A percentile compares a stretch with the other conserved stretches of the same genome.
These are phyloP conservation scores for silkworm (Bombyx mori) DNA, from an alignment of 1,140 invertebrate genomes.

Conservation along the genomic window ASM3026992v2 NC_085112.1:10896001-10896500, in stretches of 20 bases:
- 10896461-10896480: conserved; percentile 24
- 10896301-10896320: neutral
- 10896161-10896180: too few species aligned
- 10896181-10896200: too few species aligned
- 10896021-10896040: too few species aligned
- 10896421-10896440: conserved; percentile 44
- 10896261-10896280: neutral
- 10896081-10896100: too few species aligned
- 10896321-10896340: conserved; percentile 2
- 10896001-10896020: too few species aligned
- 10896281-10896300: too few species aligned
- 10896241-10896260: neutral
- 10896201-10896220: too few species aligned
- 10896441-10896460: conserved; percentile 29
- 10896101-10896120: too few species aligned
- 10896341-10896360: conserved; percentile 33
- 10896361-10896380: conserved; percentile 43
- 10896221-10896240: neutral
- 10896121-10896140: too few species aligned
- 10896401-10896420: conserved; percentile 36
- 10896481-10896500: conserved; percentile 1
- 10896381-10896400: conserved; percentile 39
- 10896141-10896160: too few species aligned
- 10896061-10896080: too few species aligned
- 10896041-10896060: too few species aligned